Evolutionary conservation across 1,140 invertebrate species (phyloP), one percentile per base, ranked within the genome.

Genomic region (Sitobion miscanthi): DNA sequence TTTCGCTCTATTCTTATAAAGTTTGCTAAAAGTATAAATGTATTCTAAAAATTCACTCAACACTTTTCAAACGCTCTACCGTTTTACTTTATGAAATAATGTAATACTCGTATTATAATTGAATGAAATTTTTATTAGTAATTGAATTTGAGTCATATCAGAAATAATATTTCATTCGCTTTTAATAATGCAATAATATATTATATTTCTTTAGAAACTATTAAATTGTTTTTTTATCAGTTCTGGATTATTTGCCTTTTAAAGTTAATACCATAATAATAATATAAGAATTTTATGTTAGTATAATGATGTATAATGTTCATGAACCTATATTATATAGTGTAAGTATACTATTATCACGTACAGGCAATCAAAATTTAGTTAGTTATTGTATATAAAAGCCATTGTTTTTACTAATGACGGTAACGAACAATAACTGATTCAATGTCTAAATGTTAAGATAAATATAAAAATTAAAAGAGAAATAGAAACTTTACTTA

Each of bases 201-300:
- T 86, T 6, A 47, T 87, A 49, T 87, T 47, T 49, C 30, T n/a
- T 87, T 87, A 35, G 49, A 54, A 89, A 89, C 20, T 86, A 86
- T 86, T 86, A 86, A 86, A 52, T 88, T 35, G 86, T 87, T 49
- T 25, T 25, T 35, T 21, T 52, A 88, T 54, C 49, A n/a, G 49
- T 21, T 52, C 20, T 54, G n/a, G 20, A 88, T 52, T 54, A 14
- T 52, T 88, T n/a, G 20, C 20, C n/a, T 88, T 88, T 88, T 35
- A n/a, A 77, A 77, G n/a, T 49, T 52, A 49, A 52, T 87, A 35
- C 47, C n/a, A 30, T 88, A 88, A 86, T 45, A 42, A n/a, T n/a
- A 88, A 47, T 30, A 35, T 88, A 17, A 54, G n/a, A 52, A 9
- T n/a, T 52, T 88, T 49, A 52, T 52, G n/a, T 6, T 23, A 35